Evolutionary conservation across 2,113 vertebrate species (phyloP).

Genomic region (Trachemys scripta): DNA sequence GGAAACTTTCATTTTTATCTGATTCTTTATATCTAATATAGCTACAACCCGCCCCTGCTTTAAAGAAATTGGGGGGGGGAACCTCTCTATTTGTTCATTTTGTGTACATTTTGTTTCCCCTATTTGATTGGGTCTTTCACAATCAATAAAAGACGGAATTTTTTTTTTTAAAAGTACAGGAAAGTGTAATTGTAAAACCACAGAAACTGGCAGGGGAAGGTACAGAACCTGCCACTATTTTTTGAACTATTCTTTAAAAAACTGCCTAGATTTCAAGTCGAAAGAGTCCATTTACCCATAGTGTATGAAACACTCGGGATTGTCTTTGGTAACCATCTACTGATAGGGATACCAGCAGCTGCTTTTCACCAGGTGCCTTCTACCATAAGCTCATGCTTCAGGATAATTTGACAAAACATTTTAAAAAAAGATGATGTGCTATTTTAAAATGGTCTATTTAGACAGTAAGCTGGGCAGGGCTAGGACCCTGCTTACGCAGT

Average conservation of each 20-base stretch:
- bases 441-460: neutral
- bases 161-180: neutral
- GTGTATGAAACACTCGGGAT: neutral
- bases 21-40: neutral
- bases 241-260: neutral
- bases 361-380: neutral
- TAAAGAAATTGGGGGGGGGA: neutral
- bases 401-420: slow-evolving; percentile 12
- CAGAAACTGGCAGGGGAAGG: neutral
- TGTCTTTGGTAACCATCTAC: neutral
- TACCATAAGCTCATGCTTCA: neutral
- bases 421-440: neutral
- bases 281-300: neutral
- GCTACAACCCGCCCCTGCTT: neutral
- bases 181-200: neutral
- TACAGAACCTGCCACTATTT: neutral
- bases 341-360: neutral
- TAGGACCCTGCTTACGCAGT: neutral
- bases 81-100: neutral
- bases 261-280: neutral
- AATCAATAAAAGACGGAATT: neutral
- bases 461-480: slow-evolving; percentile 46
- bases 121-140: neutral
- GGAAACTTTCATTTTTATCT: neutral
- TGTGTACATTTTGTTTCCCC: neutral